A percentile compares a stretch with the other conserved stretches of the same genome.
Evolutionary conservation across 2,888 invertebrate genomes (phyloP).

Genomic region (Troilus luridus): DNA sequence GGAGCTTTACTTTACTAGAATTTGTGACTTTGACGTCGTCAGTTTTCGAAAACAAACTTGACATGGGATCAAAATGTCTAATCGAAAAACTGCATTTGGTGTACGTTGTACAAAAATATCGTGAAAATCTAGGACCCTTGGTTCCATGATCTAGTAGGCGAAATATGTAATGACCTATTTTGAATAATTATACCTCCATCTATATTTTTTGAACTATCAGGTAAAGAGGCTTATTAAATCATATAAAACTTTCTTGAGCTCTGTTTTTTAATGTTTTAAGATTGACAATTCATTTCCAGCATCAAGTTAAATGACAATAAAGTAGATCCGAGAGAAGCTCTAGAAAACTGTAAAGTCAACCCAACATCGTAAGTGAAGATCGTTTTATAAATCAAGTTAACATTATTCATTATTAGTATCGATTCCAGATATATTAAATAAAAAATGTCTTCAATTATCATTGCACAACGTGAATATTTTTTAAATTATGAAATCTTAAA

Average conservation of each 20-base stretch:
- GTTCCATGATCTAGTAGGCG: too few relatives aligned
- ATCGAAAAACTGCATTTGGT: too few relatives aligned
- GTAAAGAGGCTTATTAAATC: background rate
- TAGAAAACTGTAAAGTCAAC: background rate
- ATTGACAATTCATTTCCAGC: background rate
- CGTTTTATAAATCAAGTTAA: background rate
- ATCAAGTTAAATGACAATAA: background rate
- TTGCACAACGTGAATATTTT: background rate
- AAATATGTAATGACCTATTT: too few relatives aligned
- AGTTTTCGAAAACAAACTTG: too few relatives aligned
- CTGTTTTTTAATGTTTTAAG: background rate
- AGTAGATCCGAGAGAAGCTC: background rate
- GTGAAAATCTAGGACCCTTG: too few relatives aligned
- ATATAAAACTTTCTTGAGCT: background rate
- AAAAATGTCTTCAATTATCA: background rate
- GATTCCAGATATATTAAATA: background rate
- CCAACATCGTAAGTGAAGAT: slow-evolving; percentile 2
- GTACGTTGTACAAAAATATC: too few relatives aligned
- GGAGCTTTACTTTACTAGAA: too few relatives aligned
- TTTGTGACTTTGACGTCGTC: too few relatives aligned
- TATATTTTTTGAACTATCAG: background rate
- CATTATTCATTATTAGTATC: background rate
- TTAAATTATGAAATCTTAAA: background rate
- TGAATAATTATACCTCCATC: too few relatives aligned
- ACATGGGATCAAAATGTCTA: too few relatives aligned